Evolutionary conservation across 2,797 vertebrate species (phyloP).

Genomic region (Malurus leucopterus): DNA sequence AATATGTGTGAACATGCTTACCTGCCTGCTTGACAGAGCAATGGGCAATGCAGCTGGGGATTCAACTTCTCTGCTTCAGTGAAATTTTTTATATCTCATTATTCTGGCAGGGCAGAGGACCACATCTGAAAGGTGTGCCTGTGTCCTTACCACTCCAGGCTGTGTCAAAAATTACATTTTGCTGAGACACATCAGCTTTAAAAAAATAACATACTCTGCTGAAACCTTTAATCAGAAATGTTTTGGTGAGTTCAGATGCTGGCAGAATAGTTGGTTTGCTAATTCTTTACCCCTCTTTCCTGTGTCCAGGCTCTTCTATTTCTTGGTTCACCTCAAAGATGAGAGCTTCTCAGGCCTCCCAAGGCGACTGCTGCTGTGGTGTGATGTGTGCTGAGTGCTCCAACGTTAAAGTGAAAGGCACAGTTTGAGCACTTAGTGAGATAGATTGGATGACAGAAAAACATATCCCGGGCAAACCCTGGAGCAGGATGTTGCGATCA

Average conservation of each 20-base stretch:
- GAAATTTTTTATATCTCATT: background rate
- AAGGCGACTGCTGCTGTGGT: background rate
- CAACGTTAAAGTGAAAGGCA: background rate
- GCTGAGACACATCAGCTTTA: background rate
- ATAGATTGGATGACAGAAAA: background rate
- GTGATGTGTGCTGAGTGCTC: background rate
- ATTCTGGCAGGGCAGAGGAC: background rate
- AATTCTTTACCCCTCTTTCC: background rate
- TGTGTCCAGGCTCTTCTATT: accelerated
- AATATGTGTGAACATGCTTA: background rate
- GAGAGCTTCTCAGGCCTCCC: background rate
- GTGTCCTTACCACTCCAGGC: background rate
- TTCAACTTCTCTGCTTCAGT: background rate
- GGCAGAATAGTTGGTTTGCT: background rate
- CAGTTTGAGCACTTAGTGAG: background rate
- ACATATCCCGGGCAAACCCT: background rate
- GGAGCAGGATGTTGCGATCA: background rate
- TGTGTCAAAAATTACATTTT: accelerated
- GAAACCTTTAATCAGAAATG: background rate
- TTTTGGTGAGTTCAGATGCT: background rate
- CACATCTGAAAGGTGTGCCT: background rate
- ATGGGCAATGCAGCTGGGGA: background rate
- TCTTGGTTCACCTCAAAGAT: background rate
- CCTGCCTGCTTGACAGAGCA: background rate
- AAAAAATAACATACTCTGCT: background rate